Conservation (phyloP, 2,797 vertebrate species). For the Erethizon dorsatum region DNA sequence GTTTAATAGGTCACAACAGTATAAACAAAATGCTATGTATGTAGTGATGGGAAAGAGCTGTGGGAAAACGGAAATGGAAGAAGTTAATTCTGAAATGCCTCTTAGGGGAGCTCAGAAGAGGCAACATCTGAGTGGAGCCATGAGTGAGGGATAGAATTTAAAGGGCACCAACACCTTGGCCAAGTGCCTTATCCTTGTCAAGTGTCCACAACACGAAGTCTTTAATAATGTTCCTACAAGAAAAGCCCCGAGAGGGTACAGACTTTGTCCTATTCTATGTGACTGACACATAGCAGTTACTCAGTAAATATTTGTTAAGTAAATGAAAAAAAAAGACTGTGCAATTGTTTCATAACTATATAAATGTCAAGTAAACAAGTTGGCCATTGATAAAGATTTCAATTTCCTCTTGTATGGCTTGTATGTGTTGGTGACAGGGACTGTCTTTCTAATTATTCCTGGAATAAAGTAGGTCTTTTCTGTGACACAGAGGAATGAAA, state of each 20-base stretch:
- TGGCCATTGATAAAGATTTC: not conserved
- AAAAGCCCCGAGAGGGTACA: not conserved
- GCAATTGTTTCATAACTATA: not conserved
- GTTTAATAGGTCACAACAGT: not conserved
- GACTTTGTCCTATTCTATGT: not conserved
- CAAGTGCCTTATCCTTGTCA: not conserved
- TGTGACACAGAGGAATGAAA: not conserved
- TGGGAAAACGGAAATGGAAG: not conserved
- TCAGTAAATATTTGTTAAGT: not conserved
- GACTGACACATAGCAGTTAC: not conserved
- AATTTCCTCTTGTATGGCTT: not conserved
- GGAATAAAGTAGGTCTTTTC: not conserved
- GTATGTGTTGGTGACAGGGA: not conserved
- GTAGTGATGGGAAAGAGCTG: not conserved
- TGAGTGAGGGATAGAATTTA: not conserved
- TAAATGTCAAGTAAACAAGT: not conserved
- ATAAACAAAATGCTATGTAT: not conserved
- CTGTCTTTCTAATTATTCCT: not conserved
- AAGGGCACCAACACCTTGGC: not conserved
- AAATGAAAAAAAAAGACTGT: not conserved
- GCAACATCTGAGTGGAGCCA: not conserved
- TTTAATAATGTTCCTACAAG: not conserved
- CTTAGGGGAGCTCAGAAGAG: not conserved
- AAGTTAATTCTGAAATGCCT: not conserved
- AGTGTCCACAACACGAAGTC: not conserved